phyloP scores from a whole-genome alignment of 2,797 vertebrate genomes.

The Apogon hyalosoma region DNA sequence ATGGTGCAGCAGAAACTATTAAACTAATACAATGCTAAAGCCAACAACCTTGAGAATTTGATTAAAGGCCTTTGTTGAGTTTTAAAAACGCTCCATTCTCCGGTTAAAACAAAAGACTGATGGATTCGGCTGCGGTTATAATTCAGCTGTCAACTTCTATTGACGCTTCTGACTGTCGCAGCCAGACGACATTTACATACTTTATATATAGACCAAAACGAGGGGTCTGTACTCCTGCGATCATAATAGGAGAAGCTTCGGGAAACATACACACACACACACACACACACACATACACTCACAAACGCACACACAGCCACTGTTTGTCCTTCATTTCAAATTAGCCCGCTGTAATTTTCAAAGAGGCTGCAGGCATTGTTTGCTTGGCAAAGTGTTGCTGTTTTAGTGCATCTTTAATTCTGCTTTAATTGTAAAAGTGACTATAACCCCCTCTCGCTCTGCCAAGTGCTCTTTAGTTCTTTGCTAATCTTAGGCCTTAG shows the following conservation, averaged over 20 bases:
- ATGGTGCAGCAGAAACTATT: slow-evolving; percentile 97
- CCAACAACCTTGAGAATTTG: slow-evolving; percentile 97
- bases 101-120: slow-evolving; percentile 90
- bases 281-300: slow-evolving; percentile 21
- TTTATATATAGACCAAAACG: slow-evolving; percentile 86
- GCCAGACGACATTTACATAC: slow-evolving; percentile 88
- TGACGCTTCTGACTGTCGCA: slow-evolving; percentile 88
- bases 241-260: slow-evolving; percentile 82
- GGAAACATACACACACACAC: slow-evolving; percentile 58
- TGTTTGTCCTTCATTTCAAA: slow-evolving; percentile 89
- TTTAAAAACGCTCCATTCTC: slow-evolving; percentile 90
- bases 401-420: slow-evolving; percentile 87
- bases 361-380: slow-evolving; percentile 85
- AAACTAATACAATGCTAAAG: slow-evolving; percentile 98
- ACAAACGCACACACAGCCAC: slow-evolving; percentile 57
- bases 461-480: slow-evolving; percentile 82
- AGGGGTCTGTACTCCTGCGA: slow-evolving; percentile 78
- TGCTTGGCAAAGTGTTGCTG: slow-evolving; percentile 85
- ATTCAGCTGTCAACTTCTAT: slow-evolving; percentile 91
- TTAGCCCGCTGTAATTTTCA: slow-evolving; percentile 86
- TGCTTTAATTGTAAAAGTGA: slow-evolving; percentile 79
- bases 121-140: slow-evolving; percentile 88
- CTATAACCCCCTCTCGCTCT: slow-evolving; percentile 51
- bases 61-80: slow-evolving; percentile 97
- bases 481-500: slow-evolving; percentile 74